A percentile compares a stretch with the other conserved stretches of the same genome.
Evolutionary conservation across 2,113 vertebrate species (phyloP).

Genomic region (Pogonocichla stellata): DNA sequence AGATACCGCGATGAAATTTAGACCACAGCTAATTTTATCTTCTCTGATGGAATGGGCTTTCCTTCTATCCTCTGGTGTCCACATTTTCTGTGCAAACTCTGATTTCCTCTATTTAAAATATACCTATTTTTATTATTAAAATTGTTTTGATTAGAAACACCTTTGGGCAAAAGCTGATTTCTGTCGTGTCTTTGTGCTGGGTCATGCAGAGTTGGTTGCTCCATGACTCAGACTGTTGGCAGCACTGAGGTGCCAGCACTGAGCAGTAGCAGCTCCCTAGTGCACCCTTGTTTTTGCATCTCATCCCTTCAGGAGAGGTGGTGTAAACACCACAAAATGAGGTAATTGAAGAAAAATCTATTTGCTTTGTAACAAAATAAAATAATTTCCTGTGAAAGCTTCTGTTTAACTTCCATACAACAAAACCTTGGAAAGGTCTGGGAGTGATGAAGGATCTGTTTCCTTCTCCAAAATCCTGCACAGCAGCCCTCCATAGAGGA

Average conservation of each 20-base stretch:
- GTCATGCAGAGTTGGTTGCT: not conserved
- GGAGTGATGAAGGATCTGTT: not conserved
- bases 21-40: slow-evolving; percentile 66
- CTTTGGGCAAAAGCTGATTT: not conserved
- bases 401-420: not conserved
- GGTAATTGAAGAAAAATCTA: not conserved
- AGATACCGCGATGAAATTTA: slow-evolving; percentile 39
- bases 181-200: not conserved
- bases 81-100: not conserved
- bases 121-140: not conserved
- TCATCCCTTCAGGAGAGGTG: not conserved
- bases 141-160: not conserved
- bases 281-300: not conserved
- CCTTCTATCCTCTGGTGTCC: not conserved
- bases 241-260: not conserved
- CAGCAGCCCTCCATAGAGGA: not conserved
- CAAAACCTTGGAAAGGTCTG: not conserved
- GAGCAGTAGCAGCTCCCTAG: not conserved
- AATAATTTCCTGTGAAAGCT: not conserved
- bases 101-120: not conserved
- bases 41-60: slow-evolving; percentile 9
- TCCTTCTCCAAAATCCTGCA: not conserved
- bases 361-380: not conserved
- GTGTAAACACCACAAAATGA: not conserved
- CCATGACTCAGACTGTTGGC: not conserved